Conservation (phyloP, 2,113 vertebrate species). For the Vidua macroura region DNA sequence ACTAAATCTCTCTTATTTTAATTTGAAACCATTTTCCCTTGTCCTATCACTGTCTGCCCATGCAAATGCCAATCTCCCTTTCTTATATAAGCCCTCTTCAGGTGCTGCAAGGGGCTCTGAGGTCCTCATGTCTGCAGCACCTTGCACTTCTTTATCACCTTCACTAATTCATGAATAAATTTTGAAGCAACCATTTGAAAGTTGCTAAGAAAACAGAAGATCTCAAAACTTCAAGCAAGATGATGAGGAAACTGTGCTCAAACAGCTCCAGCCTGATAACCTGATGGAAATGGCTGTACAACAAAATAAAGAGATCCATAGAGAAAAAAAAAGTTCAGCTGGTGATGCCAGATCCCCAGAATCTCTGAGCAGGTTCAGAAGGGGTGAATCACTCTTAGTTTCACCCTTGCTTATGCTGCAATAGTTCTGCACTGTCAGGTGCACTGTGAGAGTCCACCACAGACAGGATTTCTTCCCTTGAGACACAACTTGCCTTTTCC, state of each 20-base stretch:
- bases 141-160: background rate
- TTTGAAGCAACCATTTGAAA: background rate
- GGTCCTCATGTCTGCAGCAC: background rate
- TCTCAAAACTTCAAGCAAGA: background rate
- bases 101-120: background rate
- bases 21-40: background rate
- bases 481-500: background rate
- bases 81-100: background rate
- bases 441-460: accelerated
- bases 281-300: background rate
- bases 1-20: background rate
- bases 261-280: background rate
- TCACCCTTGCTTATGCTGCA: background rate
- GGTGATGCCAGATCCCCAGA: background rate
- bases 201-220: background rate
- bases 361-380: background rate
- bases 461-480: background rate
- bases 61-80: background rate
- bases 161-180: background rate
- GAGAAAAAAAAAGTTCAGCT: background rate
- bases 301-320: background rate
- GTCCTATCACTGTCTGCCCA: background rate
- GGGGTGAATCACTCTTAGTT: background rate
- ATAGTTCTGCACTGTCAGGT: background rate
- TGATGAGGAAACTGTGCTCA: background rate